Percentiles rank a stretch among this genome's conserved stretches.
Evolutionary conservation across 2,113 vertebrate genomes (phyloP).

Genomic region (Calcarius ornatus): DNA sequence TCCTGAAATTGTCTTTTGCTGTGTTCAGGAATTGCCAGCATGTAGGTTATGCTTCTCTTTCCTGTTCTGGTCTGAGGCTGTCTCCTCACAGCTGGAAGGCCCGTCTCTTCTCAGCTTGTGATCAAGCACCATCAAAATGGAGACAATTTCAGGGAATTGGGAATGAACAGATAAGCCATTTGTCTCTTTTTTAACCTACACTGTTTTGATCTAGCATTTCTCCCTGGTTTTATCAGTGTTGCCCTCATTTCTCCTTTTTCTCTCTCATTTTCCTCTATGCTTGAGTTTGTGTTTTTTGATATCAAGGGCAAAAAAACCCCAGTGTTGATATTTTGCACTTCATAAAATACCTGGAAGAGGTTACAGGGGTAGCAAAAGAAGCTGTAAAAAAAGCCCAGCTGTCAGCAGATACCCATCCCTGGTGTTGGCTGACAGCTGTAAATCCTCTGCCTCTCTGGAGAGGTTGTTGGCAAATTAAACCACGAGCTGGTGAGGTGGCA

Average conservation of each 20-base stretch:
- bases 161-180: not conserved
- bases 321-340: not conserved
- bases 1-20: not conserved
- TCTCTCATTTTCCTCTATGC: not conserved
- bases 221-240: not conserved
- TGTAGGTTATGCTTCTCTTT: not conserved
- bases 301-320: not conserved
- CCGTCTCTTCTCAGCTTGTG: slow-evolving; percentile 5
- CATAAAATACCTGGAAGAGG: not conserved
- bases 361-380: not conserved
- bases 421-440: not conserved
- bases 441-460: not conserved
- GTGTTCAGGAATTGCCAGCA: not conserved
- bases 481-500: not conserved
- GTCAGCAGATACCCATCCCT: not conserved
- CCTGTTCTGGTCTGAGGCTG: not conserved
- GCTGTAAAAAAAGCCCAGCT: not conserved
- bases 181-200: not conserved
- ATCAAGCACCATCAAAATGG: not conserved
- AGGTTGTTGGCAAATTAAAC: not conserved
- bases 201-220: not conserved
- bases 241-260: not conserved
- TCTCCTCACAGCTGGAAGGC: not conserved
- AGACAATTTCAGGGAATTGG: not conserved
- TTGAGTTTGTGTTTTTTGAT: not conserved